Conservation (phyloP, 2,888 invertebrate genomes). For the Buathra laborator region DNA sequence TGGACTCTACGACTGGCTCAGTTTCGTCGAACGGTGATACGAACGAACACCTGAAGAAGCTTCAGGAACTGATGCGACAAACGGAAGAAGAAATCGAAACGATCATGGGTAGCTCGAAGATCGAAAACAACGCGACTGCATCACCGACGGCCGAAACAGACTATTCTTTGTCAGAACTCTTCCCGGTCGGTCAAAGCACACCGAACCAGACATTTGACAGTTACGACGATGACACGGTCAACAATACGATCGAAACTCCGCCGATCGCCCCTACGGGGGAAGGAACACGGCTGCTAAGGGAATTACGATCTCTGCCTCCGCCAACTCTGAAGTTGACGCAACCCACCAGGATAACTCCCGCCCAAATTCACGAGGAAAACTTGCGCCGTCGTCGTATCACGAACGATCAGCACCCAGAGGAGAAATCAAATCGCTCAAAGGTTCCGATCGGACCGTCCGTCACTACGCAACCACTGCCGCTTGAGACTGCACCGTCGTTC, state of each 20-base stretch:
- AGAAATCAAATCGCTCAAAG: background rate
- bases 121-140: conserved; percentile 8
- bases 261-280: background rate
- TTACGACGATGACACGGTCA: conserved; percentile 11
- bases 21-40: conserved; percentile 15
- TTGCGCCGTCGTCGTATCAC: conserved; percentile 1
- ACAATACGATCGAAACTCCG: background rate
- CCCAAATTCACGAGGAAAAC: background rate
- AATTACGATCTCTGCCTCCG: background rate
- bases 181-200: background rate
- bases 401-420: background rate
- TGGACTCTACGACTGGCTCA: conserved; percentile 5
- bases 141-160: background rate
- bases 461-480: conserved; percentile 35
- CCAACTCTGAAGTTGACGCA: background rate
- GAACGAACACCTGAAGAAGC: background rate
- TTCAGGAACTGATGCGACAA: conserved; percentile 1
- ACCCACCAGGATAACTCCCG: conserved; percentile 3
- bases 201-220: conserved; percentile 1
- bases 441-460: conserved; percentile 54
- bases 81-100: background rate
- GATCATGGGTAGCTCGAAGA: conserved; percentile 1
- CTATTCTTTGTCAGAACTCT: conserved; percentile 1
- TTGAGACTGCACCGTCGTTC: conserved; percentile 29
- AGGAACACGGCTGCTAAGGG: background rate